Conservation (phyloP, 1,140 invertebrate species). For the Ylistrum balloti region DNA sequence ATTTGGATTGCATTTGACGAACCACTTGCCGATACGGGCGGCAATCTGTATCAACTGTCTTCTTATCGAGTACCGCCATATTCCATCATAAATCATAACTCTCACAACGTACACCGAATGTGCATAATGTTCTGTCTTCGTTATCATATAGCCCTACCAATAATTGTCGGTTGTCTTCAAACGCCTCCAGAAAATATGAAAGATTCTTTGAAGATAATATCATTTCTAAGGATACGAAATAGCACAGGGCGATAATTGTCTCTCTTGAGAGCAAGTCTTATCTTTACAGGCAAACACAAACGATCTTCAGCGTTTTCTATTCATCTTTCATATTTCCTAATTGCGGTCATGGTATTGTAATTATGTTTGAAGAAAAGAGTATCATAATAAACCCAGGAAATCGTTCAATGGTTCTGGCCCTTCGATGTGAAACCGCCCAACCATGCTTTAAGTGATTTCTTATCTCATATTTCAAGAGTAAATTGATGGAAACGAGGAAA, state of each 20-base stretch:
- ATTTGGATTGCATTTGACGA: conserved; percentile 30
- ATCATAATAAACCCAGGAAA: conserved; percentile 45
- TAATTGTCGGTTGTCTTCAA: conserved; percentile 46
- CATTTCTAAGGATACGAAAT: conserved; percentile 47
- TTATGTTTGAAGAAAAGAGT: conserved; percentile 45
- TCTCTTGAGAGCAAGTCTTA: conserved; percentile 44
- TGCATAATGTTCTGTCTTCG: conserved; percentile 9
- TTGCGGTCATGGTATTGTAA: conserved; percentile 46
- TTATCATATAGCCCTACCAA: conserved; percentile 20
- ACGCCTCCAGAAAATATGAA: conserved; percentile 47
- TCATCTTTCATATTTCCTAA: conserved; percentile 50
- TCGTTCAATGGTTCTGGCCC: conserved; percentile 39
- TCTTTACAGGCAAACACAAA: conserved; percentile 39
- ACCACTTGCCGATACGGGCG: conserved; percentile 5
- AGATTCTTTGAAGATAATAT: conserved; percentile 48
- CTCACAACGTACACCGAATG: neutral
- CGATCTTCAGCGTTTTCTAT: conserved; percentile 45
- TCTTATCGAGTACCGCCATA: conserved; percentile 19
- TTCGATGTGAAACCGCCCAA: conserved; percentile 43
- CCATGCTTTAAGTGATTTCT: conserved; percentile 43
- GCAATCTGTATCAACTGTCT: conserved; percentile 28
- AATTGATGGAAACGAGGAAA: conserved; percentile 48
- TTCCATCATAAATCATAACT: conserved; percentile 42
- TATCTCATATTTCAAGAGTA: conserved; percentile 46
- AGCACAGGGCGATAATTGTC: neutral